Percentiles rank a stretch among this genome's conserved stretches.
Evolutionary conservation across 2,888 invertebrate genomes (phyloP).

Genomic region (Cordylochernes scorpioides): DNA sequence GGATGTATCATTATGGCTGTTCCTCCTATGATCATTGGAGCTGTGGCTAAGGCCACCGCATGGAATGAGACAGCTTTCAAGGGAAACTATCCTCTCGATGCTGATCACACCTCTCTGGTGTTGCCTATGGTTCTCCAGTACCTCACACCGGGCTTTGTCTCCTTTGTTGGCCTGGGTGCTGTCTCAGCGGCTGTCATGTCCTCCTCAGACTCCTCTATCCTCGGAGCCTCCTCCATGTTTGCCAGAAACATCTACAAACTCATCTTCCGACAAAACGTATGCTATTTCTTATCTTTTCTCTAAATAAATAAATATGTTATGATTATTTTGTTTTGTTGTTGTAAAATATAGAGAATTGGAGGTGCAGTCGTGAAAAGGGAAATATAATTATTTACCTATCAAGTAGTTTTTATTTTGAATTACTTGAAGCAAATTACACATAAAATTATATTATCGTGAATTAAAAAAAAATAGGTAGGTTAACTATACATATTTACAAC

Average conservation of each 20-base stretch:
- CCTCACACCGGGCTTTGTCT: constrained; percentile 77
- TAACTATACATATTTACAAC: no score
- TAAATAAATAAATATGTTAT: no score
- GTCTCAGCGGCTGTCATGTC: constrained; percentile 99
- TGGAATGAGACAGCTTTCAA: constrained; percentile 78
- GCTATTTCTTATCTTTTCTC: no score
- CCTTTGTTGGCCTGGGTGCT: constrained; percentile 90
- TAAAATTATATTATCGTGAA: no score
- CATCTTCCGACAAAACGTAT: constrained; percentile 68
- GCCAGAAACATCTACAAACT: constrained; percentile 92
- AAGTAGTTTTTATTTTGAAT: no score
- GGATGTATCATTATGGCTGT: constrained; percentile 92
- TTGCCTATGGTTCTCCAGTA: constrained; percentile 89
- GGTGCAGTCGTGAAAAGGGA: no score
- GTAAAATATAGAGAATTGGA: no score
- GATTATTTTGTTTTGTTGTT: no score
- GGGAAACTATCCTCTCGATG: constrained; percentile 19
- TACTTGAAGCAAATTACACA: no score
- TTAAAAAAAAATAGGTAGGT: no score
- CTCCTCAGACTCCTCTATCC: constrained; percentile 88
- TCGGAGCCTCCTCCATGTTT: constrained; percentile 96
- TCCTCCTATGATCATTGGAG: constrained; percentile 85
- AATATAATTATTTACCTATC: no score
- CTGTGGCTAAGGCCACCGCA: constrained; percentile 73
- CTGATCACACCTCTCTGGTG: constrained; percentile 34